phyloP scores from a whole-genome alignment of 1,140 invertebrate genomes.

The Lerema accius region DNA sequence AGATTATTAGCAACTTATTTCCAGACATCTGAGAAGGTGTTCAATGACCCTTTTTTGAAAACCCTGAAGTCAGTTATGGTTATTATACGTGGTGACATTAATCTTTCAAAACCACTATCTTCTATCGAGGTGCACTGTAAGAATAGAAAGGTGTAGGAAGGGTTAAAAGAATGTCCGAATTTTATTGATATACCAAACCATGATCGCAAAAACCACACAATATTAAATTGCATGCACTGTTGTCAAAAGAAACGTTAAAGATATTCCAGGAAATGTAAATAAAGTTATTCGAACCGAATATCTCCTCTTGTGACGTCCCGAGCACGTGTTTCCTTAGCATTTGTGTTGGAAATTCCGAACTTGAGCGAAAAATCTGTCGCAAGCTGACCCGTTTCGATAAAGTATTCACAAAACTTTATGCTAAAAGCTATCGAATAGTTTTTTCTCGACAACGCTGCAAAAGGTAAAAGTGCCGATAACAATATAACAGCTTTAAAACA shows the following conservation, averaged over 20 bases:
- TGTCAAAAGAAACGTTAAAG: conserved; percentile 1
- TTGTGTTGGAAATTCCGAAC: conserved; percentile 34
- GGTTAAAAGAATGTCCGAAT: no score
- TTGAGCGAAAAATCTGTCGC: conserved; percentile 33
- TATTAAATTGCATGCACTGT: conserved; percentile 14
- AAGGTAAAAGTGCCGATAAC: conserved; percentile 26
- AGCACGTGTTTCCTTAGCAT: conserved; percentile 62
- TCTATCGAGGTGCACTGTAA: no score
- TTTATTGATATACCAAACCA: not conserved
- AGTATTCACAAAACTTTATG: conserved; percentile 34
- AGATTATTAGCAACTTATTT: no score
- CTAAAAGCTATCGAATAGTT: conserved; percentile 30
- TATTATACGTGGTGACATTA: no score
- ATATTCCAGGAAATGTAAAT: conserved; percentile 30
- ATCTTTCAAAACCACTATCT: no score
- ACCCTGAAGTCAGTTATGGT: no score
- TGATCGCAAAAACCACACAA: not conserved
- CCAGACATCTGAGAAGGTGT: no score
- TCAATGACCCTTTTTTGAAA: no score
- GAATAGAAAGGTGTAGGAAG: no score
- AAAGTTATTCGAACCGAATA: conserved; percentile 56
- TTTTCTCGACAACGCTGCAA: conserved; percentile 15
- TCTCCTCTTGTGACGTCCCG: conserved; percentile 72
- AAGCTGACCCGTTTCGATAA: conserved; percentile 30
- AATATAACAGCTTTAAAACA: conserved; percentile 21